phyloP scores from a whole-genome alignment of 2,797 vertebrate species.

The Gymnocypris eckloni region DNA sequence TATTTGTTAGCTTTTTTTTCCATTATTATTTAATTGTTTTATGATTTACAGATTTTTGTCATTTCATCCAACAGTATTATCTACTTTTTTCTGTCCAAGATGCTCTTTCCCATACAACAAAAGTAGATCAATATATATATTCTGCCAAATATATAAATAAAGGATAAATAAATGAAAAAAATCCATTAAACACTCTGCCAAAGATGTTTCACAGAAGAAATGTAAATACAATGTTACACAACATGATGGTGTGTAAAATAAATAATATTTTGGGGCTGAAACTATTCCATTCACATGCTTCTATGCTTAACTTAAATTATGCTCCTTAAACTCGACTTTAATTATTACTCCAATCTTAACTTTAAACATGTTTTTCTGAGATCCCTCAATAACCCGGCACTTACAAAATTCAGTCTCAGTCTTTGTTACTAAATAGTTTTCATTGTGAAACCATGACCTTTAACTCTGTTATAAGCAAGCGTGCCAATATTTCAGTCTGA shows the following conservation, averaged over 20 bases:
- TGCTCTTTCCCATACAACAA: background rate
- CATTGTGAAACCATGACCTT: conserved; percentile 23
- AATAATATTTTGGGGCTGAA: background rate
- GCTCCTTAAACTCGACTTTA: background rate
- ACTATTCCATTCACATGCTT: background rate
- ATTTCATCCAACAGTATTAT: background rate
- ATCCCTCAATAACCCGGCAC: background rate
- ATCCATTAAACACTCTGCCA: background rate
- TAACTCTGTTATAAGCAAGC: conserved; percentile 22
- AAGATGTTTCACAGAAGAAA: background rate
- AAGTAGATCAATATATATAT: background rate
- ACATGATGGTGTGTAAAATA: background rate
- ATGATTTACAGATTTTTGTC: background rate
- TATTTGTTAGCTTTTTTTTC: too few relatives aligned
- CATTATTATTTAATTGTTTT: background rate
- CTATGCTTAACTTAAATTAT: background rate
- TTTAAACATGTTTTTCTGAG: background rate
- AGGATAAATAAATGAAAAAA: background rate
- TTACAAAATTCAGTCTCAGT: background rate
- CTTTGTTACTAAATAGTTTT: conserved; percentile 5
- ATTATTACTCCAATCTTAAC: background rate
- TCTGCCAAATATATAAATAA: too few relatives aligned
- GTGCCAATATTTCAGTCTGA: background rate
- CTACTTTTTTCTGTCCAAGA: background rate
- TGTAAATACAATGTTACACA: background rate